phyloP scores from a whole-genome alignment of 2,888 invertebrate genomes.

The Meta bourneti region DNA sequence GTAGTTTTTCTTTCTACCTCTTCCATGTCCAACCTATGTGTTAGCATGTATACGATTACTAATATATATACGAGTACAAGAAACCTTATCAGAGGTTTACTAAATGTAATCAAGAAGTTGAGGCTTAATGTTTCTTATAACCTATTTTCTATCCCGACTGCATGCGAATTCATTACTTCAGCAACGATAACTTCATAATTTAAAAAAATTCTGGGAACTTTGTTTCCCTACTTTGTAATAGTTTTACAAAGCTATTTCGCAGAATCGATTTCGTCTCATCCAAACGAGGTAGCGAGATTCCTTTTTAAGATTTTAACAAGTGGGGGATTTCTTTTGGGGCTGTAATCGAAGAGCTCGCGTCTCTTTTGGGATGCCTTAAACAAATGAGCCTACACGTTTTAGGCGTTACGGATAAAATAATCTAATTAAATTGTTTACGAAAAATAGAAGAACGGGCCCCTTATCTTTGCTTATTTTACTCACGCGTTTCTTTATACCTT shows the following conservation, averaged over 20 bases:
- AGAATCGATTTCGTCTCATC: conserved; percentile 23
- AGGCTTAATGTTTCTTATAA: not conserved
- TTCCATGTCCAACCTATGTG: too few species aligned
- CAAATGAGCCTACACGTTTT: conserved; percentile 50
- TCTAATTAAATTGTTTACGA: conserved; percentile 50
- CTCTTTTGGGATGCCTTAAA: conserved; percentile 2
- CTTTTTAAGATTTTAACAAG: conserved; percentile 13
- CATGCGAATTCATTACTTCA: not conserved
- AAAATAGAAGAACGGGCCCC: conserved; percentile 17
- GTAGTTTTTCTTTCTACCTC: not conserved
- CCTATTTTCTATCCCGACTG: not conserved
- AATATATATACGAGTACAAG: too few species aligned
- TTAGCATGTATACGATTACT: too few species aligned
- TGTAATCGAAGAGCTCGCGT: conserved; percentile 11
- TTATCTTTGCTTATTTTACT: conserved; percentile 36
- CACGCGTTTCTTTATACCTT: conserved; percentile 26
- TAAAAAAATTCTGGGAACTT: not conserved
- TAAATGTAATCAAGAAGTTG: not conserved
- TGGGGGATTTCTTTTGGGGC: conserved; percentile 1
- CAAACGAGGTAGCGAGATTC: conserved; percentile 3
- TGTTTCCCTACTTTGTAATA: not conserved
- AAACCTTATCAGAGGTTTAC: too few species aligned
- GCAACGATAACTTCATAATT: not conserved
- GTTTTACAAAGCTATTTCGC: not conserved
- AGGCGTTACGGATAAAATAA: conserved; percentile 55